These are phyloP conservation scores for Dromiciops gliroides DNA, from an alignment of 2,113 vertebrate species.

Conservation along the genomic window DNA sequence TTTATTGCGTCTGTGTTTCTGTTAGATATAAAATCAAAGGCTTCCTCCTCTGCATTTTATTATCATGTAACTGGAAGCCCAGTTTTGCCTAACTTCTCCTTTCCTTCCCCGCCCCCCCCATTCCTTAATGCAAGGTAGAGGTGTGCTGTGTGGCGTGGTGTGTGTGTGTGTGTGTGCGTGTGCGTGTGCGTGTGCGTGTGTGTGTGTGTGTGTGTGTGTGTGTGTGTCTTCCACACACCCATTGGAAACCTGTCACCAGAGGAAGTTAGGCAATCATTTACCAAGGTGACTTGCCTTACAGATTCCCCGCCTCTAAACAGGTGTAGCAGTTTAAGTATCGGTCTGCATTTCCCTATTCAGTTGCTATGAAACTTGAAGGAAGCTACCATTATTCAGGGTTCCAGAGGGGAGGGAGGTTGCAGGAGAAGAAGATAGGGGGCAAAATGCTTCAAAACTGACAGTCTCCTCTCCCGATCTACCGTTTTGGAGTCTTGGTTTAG, in stretches of 20 bases:
- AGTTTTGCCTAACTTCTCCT: no score
- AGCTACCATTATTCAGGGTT: conserved; percentile 79
- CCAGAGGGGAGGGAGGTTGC: conserved; percentile 21
- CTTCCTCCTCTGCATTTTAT: not conserved
- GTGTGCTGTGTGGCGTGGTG: no score
- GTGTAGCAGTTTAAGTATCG: conserved; percentile 55
- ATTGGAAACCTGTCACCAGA: conserved; percentile 15
- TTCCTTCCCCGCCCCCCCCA: no score
- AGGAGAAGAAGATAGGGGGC: not conserved
- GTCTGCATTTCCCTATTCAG: conserved; percentile 65
- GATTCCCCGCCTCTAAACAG: conserved; percentile 61
- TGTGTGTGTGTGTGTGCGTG: not conserved
- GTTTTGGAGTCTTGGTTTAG: not conserved
- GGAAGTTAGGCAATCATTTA: conserved; percentile 35
- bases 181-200: not conserved
- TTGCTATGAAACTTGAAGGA: conserved; percentile 82
- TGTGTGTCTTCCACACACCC: rapidly evolving
- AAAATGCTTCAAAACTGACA: not conserved
- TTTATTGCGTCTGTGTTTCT: not conserved
- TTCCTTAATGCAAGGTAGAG: not conserved
- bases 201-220: not conserved
- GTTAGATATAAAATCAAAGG: not conserved
- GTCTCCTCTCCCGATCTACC: not conserved
- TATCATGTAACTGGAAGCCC: rapidly evolving
- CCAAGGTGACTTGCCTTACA: conserved; percentile 39